Evolutionary conservation across 2,888 invertebrate species (phyloP).

Genomic region (Tachystola acroxantha): DNA sequence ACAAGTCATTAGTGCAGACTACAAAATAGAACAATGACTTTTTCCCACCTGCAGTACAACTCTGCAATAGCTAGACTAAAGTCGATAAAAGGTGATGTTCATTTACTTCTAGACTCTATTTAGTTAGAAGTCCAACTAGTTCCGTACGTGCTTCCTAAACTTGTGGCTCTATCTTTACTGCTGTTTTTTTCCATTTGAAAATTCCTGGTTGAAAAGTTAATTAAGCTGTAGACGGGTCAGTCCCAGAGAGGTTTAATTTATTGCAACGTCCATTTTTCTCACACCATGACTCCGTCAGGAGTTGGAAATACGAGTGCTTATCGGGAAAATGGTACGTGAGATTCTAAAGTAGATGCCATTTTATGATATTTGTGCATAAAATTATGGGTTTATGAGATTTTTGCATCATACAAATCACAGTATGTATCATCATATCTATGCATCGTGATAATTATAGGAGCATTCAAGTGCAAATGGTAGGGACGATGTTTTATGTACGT

Average conservation of each 20-base stretch:
- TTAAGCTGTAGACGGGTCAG: conserved; percentile 62
- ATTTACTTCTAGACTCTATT: conserved; percentile 7
- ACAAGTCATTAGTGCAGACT: too few species aligned
- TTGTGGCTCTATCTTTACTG: conserved; percentile 35
- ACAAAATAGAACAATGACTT: too few species aligned
- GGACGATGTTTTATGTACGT: too few species aligned
- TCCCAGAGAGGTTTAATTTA: conserved; percentile 67
- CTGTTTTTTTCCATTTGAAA: conserved; percentile 43
- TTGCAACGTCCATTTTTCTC: conserved; percentile 57
- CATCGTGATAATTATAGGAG: too few species aligned
- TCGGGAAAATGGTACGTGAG: conserved; percentile 7
- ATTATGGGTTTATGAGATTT: too few species aligned
- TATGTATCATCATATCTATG: too few species aligned
- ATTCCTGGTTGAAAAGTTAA: conserved; percentile 66
- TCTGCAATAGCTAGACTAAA: too few species aligned
- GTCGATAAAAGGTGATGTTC: conserved; percentile 4
- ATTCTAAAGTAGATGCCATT: background rate
- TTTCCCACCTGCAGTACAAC: too few species aligned
- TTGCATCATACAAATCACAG: background rate
- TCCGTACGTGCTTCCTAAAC: conserved; percentile 37
- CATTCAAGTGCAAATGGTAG: too few species aligned
- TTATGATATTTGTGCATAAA: too few species aligned
- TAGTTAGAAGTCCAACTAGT: conserved; percentile 26
- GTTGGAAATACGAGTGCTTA: conserved; percentile 11
- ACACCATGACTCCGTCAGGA: conserved; percentile 29